These are phyloP conservation scores for Cephalopholis sonnerati DNA, from an alignment of 2,113 vertebrate genomes.

Conservation along the genomic window DNA sequence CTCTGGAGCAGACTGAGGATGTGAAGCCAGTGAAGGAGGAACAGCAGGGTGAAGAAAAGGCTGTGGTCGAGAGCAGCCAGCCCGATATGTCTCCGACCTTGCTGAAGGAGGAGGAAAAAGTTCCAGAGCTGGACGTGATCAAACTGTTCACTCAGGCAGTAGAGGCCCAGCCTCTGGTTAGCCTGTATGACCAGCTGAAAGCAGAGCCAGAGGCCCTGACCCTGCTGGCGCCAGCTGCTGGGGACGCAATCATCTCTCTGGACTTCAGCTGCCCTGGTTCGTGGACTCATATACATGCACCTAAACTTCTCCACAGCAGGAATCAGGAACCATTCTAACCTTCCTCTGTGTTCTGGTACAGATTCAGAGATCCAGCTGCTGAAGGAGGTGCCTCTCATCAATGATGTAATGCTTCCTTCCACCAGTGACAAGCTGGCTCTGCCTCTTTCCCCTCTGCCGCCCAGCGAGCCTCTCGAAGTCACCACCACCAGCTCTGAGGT, in stretches of 20 bases:
- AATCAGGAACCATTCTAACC: neutral
- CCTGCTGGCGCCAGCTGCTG: slow-evolving; percentile 93
- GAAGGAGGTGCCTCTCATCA: slow-evolving; percentile 94
- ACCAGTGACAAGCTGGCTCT: slow-evolving; percentile 90
- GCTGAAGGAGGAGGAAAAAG: slow-evolving; percentile 51
- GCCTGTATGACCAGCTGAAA: slow-evolving; percentile 93
- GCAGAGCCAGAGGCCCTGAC: slow-evolving; percentile 93
- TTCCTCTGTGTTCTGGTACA: slow-evolving; percentile 51
- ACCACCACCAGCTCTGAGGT: slow-evolving; percentile 86
- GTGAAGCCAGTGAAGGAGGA: slow-evolving; percentile 78
- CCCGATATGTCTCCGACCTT: slow-evolving; percentile 3
- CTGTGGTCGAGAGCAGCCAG: slow-evolving; percentile 56
- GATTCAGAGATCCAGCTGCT: slow-evolving; percentile 90
- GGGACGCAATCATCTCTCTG: slow-evolving; percentile 93
- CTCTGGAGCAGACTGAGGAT: slow-evolving; percentile 94
- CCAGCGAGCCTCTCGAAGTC: slow-evolving; percentile 88
- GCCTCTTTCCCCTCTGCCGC: slow-evolving; percentile 90
- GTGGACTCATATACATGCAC: slow-evolving; percentile 46
- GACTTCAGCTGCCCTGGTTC: slow-evolving; percentile 92
- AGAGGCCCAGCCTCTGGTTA: slow-evolving; percentile 79
- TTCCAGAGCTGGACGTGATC: slow-evolving; percentile 86
- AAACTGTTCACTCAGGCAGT: slow-evolving; percentile 86
- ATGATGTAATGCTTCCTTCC: slow-evolving; percentile 96
- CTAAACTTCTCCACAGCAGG: neutral
- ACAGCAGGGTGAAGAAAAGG: slow-evolving; percentile 78